Evolutionary conservation across 2,797 vertebrate species (phyloP), one percentile per base, ranked within the genome.

Genomic region (Otolemur crassicaudatus): DNA sequence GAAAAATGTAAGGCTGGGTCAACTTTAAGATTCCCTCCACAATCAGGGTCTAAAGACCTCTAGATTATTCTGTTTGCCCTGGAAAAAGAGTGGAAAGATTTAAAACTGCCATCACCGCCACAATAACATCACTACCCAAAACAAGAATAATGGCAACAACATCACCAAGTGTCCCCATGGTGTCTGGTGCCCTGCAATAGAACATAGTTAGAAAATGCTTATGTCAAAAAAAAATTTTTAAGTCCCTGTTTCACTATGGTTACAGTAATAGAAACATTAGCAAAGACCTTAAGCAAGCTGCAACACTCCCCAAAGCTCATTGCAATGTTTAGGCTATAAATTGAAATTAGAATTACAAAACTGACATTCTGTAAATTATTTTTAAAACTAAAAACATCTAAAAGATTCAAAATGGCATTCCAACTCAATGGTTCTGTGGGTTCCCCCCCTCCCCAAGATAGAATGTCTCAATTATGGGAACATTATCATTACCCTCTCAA

Each of bases 281-380:
- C 93, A 91, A 90, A 97, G 91, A 94, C 90, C 84, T 94, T 79
- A 85, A 95, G 81, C 84, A 84, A 92, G 82, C 65, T 49, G 20
- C 22, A 86, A 49, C 37, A 94, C 58, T 82, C 91, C 70, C 83
- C 87, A 94, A 92, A 83, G 81, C 83, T 96, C 91, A 83, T 2
- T 86, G 75, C 40, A 83, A 93, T 94, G 82, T 90, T 95, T 93
- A 87, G 58, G 46, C 94, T 92, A 95, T 93, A 93, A 93, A 97
- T 90, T 95, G 91, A 93, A 93, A 97, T 96, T 91, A 90, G 87
- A 96, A 96, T 97, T 93, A 96, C 79, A 96, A 97, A 97, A 97
- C 88, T 96, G 95, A 96, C 90, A 96, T 67, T 49, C 46, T 73
- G 49, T 82, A 94, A 95, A 97, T 97, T 97, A 97, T 97, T 97